Evolutionary conservation across 1,140 invertebrate species (phyloP), one percentile per base, ranked within the genome.

Genomic region (Trichomalopsis sarcophagae): DNA sequence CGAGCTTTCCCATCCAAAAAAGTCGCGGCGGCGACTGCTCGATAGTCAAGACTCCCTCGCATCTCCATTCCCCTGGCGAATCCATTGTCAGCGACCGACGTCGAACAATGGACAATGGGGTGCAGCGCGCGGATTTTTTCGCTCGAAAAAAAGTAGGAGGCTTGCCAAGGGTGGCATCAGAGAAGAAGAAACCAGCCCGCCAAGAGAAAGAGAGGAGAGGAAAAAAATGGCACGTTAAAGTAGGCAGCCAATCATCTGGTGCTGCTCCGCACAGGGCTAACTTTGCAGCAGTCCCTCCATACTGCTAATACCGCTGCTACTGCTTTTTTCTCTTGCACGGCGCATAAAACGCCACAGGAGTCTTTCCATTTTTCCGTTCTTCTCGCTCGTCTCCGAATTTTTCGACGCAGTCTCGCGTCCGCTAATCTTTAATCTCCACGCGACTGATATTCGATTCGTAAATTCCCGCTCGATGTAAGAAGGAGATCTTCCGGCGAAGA

Each of bases 161-260:
- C 55, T 62, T 76, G 40, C 33, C 14, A 71, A 71, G n/a, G 62
- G 50, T 68, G 55, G 82, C 5, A 27, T 27, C 27, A 84, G 30
- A 81, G 33, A 84, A 23, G 76, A 47, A 81, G 62, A 17, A 55
- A 55, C 50, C 17, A 75, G 40, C 69, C 2, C 33, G 0, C 33
- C 0, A 4, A 36, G 1, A 27, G 66, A 82, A 66, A 86, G 14
- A 82, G 73, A 86, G 14, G 30, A 44, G 40, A 36, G 40, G n/a
- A 62, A 55, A 62, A 78, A 78, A 78, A 78, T 50, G 23, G 76
- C 23, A 78, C n/a, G 76, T 55, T 80, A 74, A 40, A 62, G 84
- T 30, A 55, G 55, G 23, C 75, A 76, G 47, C 84, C 81, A 87
- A 87, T 88, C 86, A 88, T 81, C 79, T 80, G 74, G 74, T 75